A percentile compares a stretch with the other conserved stretches of the same genome.
Evolutionary conservation across 2,888 invertebrate genomes (phyloP).

Genomic region (Polyommatus iphigenia): DNA sequence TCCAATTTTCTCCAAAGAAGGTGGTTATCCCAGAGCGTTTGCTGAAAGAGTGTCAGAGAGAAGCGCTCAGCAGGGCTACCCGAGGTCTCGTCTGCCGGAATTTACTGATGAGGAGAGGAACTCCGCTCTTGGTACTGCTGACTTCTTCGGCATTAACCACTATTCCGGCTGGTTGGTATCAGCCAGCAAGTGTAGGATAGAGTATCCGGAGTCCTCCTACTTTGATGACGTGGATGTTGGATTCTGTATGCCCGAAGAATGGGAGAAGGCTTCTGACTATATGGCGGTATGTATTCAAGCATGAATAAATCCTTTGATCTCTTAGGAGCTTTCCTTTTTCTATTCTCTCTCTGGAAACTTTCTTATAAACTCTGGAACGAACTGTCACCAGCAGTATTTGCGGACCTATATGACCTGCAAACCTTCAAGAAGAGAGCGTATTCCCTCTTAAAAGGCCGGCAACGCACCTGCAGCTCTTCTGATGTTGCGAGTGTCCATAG

Average conservation of each 20-base stretch:
- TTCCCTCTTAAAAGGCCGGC: too few relatives aligned
- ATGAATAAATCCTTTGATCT: neutral
- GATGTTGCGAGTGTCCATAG: too few relatives aligned
- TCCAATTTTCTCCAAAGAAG: slow-evolving; percentile 71
- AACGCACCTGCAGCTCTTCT: too few relatives aligned
- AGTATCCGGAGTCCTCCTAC: slow-evolving; percentile 47
- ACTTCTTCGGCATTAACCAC: slow-evolving; percentile 82
- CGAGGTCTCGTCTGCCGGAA: slow-evolving; percentile 50
- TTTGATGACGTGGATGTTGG: slow-evolving; percentile 51
- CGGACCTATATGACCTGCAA: too few relatives aligned
- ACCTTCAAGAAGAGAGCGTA: too few relatives aligned
- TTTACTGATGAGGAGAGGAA: slow-evolving; percentile 51
- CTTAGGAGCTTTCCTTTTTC: too few relatives aligned
- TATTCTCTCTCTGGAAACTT: too few relatives aligned
- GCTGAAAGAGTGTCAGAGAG: slow-evolving; percentile 62
- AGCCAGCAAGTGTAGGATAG: slow-evolving; percentile 46
- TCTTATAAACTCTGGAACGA: too few relatives aligned
- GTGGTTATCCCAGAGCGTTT: slow-evolving; percentile 76
- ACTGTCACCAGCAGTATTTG: too few relatives aligned
- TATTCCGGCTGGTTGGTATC: slow-evolving; percentile 75
- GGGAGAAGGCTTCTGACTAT: slow-evolving; percentile 54
- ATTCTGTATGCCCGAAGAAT: slow-evolving; percentile 46
- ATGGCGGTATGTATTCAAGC: slow-evolving; percentile 48
- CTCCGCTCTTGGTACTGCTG: slow-evolving; percentile 54
- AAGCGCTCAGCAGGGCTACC: slow-evolving; percentile 51